Conservation (phyloP, 2,888 invertebrate species). For the Lasioglossum marginatum region DNA sequence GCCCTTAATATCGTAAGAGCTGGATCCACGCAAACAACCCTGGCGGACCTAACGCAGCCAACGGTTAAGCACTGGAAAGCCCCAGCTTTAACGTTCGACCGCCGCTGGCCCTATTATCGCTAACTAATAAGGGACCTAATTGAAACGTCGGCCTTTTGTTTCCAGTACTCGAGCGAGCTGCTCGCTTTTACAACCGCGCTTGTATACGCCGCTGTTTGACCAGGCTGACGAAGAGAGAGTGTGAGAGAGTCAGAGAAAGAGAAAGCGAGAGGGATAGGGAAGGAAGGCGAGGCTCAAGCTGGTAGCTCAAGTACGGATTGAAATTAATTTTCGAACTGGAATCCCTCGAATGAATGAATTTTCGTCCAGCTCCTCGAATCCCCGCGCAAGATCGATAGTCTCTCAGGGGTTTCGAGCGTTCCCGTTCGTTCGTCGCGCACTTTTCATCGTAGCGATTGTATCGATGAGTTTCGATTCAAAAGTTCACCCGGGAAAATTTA, state of each 20-base stretch:
- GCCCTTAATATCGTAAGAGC: conserved; percentile 84
- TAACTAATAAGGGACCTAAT: conserved; percentile 84
- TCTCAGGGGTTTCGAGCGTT: neutral
- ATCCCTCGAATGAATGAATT: conserved; percentile 52
- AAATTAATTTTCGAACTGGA: conserved; percentile 66
- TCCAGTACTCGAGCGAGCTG: conserved; percentile 67
- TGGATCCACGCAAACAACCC: conserved; percentile 82
- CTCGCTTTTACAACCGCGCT: conserved; percentile 65
- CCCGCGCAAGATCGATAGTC: conserved; percentile 38
- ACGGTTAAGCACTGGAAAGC: conserved; percentile 82
- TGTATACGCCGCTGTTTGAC: conserved; percentile 59
- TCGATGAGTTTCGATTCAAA: neutral
- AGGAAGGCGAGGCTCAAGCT: conserved; percentile 5
- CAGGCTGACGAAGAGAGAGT: conserved; percentile 30
- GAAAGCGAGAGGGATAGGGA: neutral
- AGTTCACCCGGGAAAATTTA: neutral
- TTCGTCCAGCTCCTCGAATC: conserved; percentile 46
- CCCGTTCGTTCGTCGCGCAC: neutral
- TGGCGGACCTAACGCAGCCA: conserved; percentile 76
- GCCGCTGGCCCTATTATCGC: conserved; percentile 81
- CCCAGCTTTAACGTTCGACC: conserved; percentile 66
- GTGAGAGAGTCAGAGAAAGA: neutral
- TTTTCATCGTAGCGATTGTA: neutral
- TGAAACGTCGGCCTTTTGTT: conserved; percentile 82
- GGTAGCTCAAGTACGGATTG: conserved; percentile 55